Base-by-base conservation (phyloP, 1,140 invertebrate species). In the Carposina sasakii region DNA sequence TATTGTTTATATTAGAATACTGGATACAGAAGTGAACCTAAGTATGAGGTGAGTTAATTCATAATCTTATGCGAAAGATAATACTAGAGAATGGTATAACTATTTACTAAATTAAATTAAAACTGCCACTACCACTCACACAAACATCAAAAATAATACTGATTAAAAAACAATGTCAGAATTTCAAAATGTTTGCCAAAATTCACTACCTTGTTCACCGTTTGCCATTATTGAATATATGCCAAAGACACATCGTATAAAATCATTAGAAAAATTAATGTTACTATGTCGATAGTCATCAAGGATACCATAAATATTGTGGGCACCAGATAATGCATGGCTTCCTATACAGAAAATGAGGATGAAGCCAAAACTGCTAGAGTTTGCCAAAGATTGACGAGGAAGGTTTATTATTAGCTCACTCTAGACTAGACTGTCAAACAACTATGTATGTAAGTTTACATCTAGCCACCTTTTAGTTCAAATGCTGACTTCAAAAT, bases 81-180 rank as follows among this genome's bases (percentile, higher is more conserved):
- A n/a, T n/a, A n/a, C n/a, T n/a, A n/a, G n/a, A n/a, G n/a, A 28
- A 28, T 12, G 6, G 6, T 5, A 28, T 28, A 28, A 6, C 12
- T 28, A 28, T 12, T 28, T 28, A 31, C 5, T 31, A 30, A 44
- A 22, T 37, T 19, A 47, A 30, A 30, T 47, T 36, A 17, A 21
- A 23, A 37, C 33, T 36, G 13, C 10, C 17, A 28, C 3, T 4
- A 30, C 19, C 42, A 33, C 42, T 31, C 26, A 21, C 42, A 45
- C 42, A 22, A 19, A 24, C 42, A 33, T 16, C 28, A 28, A 31
- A 28, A 16, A n/a, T n/a, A 15, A 33, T 19, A 45, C 60, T 67
- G 36, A 39, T 63, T 8, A 36, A 24, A 43, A 48, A 52, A 48
- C 40, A 30, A 40, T 30, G 19, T 31, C 30, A 19, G 21, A 16